phyloP scores from a whole-genome alignment of 1,140 invertebrate genomes.

The Aphidius ervi region DNA sequence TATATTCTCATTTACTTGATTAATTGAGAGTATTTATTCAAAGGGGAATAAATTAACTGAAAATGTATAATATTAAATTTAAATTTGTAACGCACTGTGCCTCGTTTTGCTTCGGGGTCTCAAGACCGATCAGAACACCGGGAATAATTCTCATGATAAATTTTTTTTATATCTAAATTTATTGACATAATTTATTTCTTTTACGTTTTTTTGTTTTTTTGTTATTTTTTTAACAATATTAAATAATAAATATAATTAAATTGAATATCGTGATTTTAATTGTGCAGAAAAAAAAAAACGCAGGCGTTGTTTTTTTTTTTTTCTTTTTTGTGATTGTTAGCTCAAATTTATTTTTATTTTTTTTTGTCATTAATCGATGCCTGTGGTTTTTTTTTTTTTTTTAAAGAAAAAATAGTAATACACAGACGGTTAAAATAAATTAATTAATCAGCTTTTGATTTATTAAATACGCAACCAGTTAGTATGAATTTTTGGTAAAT shows the following conservation, averaged over 20 bases:
- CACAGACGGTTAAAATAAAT: too few species aligned
- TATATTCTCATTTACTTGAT: conserved; percentile 1
- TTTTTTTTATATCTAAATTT: neutral
- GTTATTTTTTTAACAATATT: neutral
- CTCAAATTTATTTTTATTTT: too few species aligned
- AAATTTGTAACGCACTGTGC: conserved; percentile 25
- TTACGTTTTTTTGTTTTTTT: neutral
- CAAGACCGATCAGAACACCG: conserved; percentile 18
- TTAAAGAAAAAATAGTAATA: too few species aligned
- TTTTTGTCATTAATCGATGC: too few species aligned
- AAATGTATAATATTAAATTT: conserved; percentile 5
- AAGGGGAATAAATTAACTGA: neutral
- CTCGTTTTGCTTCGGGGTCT: conserved; percentile 26
- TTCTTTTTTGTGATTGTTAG: too few species aligned
- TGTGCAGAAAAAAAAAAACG: neutral
- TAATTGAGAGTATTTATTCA: neutral
- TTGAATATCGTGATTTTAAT: neutral
- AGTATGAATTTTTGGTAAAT: neutral
- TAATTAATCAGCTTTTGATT: too few species aligned
- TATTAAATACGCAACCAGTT: neutral
- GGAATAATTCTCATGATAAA: conserved; percentile 5
- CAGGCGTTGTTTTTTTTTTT: neutral
- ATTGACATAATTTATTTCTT: conserved; percentile 1
- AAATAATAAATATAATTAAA: neutral
- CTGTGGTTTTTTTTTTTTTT: too few species aligned